These are phyloP conservation scores for Strigamia transsilvanica DNA, from an alignment of 2,888 invertebrate genomes.

Conservation along the genomic window DNA sequence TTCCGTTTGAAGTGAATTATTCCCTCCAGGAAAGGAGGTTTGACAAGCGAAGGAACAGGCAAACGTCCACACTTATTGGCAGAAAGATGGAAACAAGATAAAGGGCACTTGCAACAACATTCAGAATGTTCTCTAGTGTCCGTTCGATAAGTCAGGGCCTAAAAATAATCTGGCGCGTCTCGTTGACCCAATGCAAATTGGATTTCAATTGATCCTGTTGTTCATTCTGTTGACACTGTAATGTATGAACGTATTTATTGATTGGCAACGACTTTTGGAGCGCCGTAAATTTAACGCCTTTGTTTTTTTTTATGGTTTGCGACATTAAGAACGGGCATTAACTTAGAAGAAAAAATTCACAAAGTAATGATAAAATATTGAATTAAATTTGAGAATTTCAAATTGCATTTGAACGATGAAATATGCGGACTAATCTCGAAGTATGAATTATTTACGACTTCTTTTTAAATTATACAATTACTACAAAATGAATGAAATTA, in stretches of 20 bases:
- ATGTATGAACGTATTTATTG: slow-evolving; percentile 13
- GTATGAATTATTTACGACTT: no score
- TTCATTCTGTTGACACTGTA: slow-evolving; percentile 36
- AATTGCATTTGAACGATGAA: not conserved
- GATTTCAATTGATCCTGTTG: slow-evolving; percentile 40
- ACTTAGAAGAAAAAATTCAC: not conserved
- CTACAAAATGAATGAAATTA: no score
- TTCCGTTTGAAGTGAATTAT: slow-evolving; percentile 37
- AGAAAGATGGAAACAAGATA: slow-evolving; percentile 38
- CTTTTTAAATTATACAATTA: no score
- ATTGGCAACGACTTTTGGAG: not conserved
- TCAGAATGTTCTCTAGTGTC: slow-evolving; percentile 22
- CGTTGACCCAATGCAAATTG: slow-evolving; percentile 30
- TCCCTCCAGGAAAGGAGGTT: not conserved
- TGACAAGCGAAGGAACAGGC: slow-evolving; percentile 39
- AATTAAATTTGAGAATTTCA: not conserved
- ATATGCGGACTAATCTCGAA: not conserved
- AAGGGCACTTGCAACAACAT: slow-evolving; percentile 26
- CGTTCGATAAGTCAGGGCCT: slow-evolving; percentile 45
- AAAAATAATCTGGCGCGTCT: slow-evolving; percentile 36
- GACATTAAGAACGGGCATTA: not conserved
- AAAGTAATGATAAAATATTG: not conserved
- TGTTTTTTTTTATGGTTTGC: not conserved
- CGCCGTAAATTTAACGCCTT: not conserved
- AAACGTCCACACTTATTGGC: slow-evolving; percentile 42